These are phyloP conservation scores for Nyctibius grandis DNA, from an alignment of 2,797 vertebrate genomes.

Conservation along the genomic window DNA sequence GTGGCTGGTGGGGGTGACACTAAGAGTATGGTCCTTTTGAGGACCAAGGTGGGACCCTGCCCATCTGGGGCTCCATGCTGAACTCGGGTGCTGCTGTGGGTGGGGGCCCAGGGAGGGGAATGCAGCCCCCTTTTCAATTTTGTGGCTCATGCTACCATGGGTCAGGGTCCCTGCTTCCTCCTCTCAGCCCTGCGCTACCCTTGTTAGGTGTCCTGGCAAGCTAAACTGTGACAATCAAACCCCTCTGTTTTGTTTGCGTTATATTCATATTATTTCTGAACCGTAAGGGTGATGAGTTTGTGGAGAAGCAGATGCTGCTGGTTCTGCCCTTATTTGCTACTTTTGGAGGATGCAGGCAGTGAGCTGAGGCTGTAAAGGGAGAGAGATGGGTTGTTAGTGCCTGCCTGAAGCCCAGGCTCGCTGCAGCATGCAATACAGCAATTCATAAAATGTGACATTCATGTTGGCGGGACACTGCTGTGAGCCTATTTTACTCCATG, in stretches of 20 bases:
- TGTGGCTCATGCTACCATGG: not conserved
- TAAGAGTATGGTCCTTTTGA: not conserved
- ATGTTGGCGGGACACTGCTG: not conserved
- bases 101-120: not conserved
- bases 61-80: not conserved
- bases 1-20: not conserved
- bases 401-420: not conserved
- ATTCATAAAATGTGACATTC: slow-evolving; percentile 51
- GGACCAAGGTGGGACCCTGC: not conserved
- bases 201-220: not conserved
- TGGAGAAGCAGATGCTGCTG: slow-evolving; percentile 1
- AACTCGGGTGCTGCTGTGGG: not conserved
- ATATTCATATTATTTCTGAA: not conserved
- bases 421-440: not conserved
- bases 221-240: not conserved
- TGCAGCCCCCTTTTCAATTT: not conserved
- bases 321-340: not conserved
- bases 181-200: not conserved
- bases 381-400: not conserved
- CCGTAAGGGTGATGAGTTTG: not conserved
- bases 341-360: not conserved
- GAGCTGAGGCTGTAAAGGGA: not conserved
- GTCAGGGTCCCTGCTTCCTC: not conserved
- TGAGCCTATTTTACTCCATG: slow-evolving; percentile 22
- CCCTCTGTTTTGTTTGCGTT: not conserved